Evolutionary conservation across 2,888 invertebrate genomes (phyloP).

Genomic region (Leuctra nigra): DNA sequence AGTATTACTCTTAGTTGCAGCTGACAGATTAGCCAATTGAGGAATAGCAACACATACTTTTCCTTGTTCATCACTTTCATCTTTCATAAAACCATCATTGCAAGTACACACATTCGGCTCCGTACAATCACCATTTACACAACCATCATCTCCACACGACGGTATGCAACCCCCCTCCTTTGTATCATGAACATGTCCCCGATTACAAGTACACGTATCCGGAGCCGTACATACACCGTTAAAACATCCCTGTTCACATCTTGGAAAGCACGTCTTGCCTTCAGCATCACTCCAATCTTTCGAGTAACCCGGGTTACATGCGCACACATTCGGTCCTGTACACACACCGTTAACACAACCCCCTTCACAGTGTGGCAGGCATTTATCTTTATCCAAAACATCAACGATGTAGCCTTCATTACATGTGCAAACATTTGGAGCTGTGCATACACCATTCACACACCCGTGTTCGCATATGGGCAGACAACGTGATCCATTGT

Average conservation of each 20-base stretch:
- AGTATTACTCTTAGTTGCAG: background rate
- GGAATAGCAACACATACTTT: background rate
- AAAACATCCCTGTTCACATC: slow-evolving; percentile 33
- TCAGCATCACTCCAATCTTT: slow-evolving; percentile 31
- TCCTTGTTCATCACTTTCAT: slow-evolving; percentile 27
- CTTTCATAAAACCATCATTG: slow-evolving; percentile 41
- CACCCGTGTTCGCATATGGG: slow-evolving; percentile 42
- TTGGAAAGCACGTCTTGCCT: slow-evolving; percentile 17
- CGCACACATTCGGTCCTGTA: slow-evolving; percentile 39
- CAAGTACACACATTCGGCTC: slow-evolving; percentile 41
- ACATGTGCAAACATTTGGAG: slow-evolving; percentile 46
- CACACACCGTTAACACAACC: slow-evolving; percentile 41
- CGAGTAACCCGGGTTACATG: slow-evolving; percentile 41
- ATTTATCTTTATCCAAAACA: slow-evolving; percentile 33
- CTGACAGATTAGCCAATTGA: background rate
- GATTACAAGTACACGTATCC: slow-evolving; percentile 48
- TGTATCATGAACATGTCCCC: slow-evolving; percentile 41
- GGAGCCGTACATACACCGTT: slow-evolving; percentile 49
- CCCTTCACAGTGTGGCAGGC: slow-evolving; percentile 24
- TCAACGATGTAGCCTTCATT: slow-evolving; percentile 42
- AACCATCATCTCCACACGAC: slow-evolving; percentile 38
- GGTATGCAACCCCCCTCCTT: slow-evolving; percentile 31
- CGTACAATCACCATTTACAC: slow-evolving; percentile 40
- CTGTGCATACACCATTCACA: slow-evolving; percentile 34
- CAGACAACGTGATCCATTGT: slow-evolving; percentile 38